Evolutionary conservation across 2,113 vertebrate genomes (phyloP), one percentile per base, ranked within the genome.

Genomic region (Argyrosomus japonicus): DNA sequence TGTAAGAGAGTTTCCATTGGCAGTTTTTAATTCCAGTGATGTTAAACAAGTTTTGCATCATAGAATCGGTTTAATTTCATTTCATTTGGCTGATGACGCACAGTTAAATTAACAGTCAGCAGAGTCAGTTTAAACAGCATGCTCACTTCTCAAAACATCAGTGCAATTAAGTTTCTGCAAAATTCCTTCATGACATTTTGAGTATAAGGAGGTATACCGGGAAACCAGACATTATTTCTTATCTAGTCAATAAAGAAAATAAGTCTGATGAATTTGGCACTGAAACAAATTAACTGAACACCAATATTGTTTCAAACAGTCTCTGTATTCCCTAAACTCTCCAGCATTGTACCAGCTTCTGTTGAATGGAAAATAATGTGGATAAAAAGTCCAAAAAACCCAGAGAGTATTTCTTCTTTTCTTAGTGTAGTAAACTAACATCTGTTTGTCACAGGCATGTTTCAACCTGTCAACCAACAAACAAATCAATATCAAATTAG

Each of bases 121-220:
- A 74, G 15, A 40, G 27, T 54, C 32, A 71, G 12, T 81, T 70
- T 27, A 67, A 60, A 74, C 53, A 51, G n/a, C 40, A 19, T 4
- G 56, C 18, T 32, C 43, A 27, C 25, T 8, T 62, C 25, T 15
- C 51, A 25, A 80, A 48, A 27, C 53, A 67, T 36, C 45, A 17
- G 14, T 13, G 21, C 27, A 6, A 11, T 48, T 25, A 40, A 18
- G 40, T 5, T 32, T 50, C 53, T 32, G 36, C 27, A 50, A 48
- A 32, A 58, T 9, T 64, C n/a, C 18, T 62, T 62, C 18, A 40
- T 21, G 60, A 61, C 11, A 13, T 32, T 25, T 40, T 13, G 6
- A 54, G 15, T 51, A 48, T 29, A 36, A 70, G 32, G 1, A 45
- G 14, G 5, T 6, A 53, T 0, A n/a, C 51, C 7, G 23, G 54